Conservation (phyloP, 2,888 invertebrate genomes). For the Metallyticus violacea region DNA sequence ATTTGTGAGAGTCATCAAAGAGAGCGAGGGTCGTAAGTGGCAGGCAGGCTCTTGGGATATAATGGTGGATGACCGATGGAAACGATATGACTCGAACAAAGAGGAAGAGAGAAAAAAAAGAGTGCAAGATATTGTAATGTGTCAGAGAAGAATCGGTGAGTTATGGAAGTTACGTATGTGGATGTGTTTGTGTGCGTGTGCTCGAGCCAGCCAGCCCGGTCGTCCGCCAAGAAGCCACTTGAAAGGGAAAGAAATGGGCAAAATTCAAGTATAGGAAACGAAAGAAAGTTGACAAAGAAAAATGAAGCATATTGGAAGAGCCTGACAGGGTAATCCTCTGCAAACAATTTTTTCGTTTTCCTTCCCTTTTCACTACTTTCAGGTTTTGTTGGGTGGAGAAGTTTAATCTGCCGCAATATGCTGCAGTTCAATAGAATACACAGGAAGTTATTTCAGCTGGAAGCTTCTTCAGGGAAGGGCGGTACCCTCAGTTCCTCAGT, state of each 20-base stretch:
- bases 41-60: background rate
- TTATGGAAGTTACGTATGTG: background rate
- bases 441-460: background rate
- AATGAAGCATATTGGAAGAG: slow-evolving; percentile 16
- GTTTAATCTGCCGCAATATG: background rate
- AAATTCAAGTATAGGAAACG: slow-evolving; percentile 8
- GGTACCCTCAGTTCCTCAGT: background rate
- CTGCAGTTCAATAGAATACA: background rate
- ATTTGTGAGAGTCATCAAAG: background rate
- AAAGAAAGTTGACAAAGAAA: slow-evolving; percentile 6
- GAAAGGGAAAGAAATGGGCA: slow-evolving; percentile 2
- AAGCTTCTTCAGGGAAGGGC: too few relatives aligned
- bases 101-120: background rate
- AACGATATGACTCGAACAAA: background rate
- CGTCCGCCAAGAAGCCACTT: background rate
- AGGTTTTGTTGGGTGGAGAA: background rate
- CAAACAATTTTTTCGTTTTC: background rate
- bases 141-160: background rate
- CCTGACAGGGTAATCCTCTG: slow-evolving; percentile 27
- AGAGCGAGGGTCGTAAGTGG: background rate
- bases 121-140: background rate
- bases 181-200: too few relatives aligned
- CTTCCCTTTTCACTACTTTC: background rate
- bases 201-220: too few relatives aligned
- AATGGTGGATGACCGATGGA: background rate